Evolutionary conservation across 2,797 vertebrate species (phyloP).

Genomic region (Aulostomus chinensis): DNA sequence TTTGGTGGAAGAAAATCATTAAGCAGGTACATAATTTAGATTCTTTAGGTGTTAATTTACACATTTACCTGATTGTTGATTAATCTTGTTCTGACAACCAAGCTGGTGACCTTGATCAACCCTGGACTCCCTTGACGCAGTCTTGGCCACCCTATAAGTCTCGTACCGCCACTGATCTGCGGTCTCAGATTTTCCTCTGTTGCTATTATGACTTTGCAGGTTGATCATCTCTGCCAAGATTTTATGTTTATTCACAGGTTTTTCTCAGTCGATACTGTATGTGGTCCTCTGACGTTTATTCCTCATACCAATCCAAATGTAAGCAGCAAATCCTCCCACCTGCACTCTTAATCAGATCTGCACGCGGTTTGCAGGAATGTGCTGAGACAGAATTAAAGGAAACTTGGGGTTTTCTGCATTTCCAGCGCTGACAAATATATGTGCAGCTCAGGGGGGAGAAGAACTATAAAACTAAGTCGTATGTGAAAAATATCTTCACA

Average conservation of each 20-base stretch:
- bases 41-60: no score
- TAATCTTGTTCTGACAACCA: no score
- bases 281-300: background rate
- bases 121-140: no score
- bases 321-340: conserved; percentile 26
- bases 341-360: conserved; percentile 21
- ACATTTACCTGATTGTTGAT: no score
- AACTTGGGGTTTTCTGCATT: conserved; percentile 19
- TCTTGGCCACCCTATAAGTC: no score
- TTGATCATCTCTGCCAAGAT: conserved; percentile 17
- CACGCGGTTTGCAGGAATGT: conserved; percentile 7
- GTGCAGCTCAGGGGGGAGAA: conserved; percentile 6
- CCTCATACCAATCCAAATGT: no score
- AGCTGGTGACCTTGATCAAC: no score
- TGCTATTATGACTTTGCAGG: conserved; percentile 34
- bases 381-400: conserved; percentile 27
- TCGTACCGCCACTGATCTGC: no score
- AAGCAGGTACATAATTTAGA: no score
- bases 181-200: conserved; percentile 18
- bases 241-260: conserved; percentile 14
- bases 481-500: conserved; percentile 25
- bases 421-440: background rate
- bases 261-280: conserved; percentile 3
- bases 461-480: conserved; percentile 33
- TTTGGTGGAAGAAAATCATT: no score